phyloP scores from a whole-genome alignment of 1,140 invertebrate genomes.

The Euura lappo region DNA sequence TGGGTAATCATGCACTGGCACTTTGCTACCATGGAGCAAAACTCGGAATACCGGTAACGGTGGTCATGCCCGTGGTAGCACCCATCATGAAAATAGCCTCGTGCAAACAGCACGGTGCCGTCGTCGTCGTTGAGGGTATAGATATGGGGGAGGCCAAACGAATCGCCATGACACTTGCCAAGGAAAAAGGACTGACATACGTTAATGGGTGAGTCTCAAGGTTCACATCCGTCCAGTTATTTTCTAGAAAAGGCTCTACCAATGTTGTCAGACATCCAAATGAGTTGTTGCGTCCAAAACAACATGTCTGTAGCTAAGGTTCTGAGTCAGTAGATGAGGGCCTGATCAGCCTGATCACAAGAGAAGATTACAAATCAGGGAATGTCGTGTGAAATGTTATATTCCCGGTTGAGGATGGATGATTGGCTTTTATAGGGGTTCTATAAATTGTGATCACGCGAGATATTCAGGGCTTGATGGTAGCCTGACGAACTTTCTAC shows the following conservation, averaged over 20 bases:
- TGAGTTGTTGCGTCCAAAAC: slow-evolving; percentile 5
- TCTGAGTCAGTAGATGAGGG: no score
- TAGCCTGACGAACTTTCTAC: no score
- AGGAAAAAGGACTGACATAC: slow-evolving; percentile 76
- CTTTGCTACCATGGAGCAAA: slow-evolving; percentile 86
- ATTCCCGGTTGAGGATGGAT: no score
- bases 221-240: background rate
- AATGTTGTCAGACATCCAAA: background rate
- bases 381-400: no score
- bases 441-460: no score
- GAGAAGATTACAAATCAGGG: no score
- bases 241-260: slow-evolving; percentile 7
- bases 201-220: slow-evolving; percentile 76
- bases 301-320: no score
- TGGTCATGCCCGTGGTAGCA: slow-evolving; percentile 91
- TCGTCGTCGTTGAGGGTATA: slow-evolving; percentile 81
- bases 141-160: slow-evolving; percentile 87
- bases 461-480: no score
- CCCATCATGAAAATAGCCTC: slow-evolving; percentile 94
- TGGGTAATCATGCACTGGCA: slow-evolving; percentile 91
- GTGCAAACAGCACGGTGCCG: slow-evolving; percentile 83
- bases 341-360: no score
- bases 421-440: no score
- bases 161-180: slow-evolving; percentile 76
- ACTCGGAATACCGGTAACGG: slow-evolving; percentile 84